phyloP scores from a whole-genome alignment of 1,140 invertebrate genomes.

The Lepidurus arcticus region DNA sequence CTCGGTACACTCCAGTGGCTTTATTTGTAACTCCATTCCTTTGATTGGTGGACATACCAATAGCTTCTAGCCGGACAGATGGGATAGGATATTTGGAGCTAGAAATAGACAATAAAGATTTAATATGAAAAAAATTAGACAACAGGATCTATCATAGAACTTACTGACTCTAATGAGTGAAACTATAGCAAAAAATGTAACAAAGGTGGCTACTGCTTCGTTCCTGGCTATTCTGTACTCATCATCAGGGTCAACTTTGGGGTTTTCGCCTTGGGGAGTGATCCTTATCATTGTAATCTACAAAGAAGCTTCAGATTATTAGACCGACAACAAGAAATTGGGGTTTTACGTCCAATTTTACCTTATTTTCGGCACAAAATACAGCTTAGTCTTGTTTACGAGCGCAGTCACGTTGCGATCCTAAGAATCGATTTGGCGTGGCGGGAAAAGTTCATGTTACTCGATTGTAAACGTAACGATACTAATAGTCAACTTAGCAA shows the following conservation, averaged over 20 bases:
- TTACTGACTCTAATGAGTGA: neutral
- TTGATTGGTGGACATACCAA: neutral
- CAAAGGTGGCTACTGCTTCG: neutral
- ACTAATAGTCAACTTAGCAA: neutral
- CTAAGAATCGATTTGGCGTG: no score
- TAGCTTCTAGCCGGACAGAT: neutral
- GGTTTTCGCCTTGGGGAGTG: neutral
- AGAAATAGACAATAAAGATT: neutral
- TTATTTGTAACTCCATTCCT: neutral
- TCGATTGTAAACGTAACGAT: neutral
- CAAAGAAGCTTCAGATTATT: neutral
- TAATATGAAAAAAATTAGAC: neutral
- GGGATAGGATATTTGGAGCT: neutral
- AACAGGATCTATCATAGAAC: neutral
- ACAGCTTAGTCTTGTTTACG: neutral
- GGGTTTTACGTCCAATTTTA: neutral
- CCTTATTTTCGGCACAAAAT: neutral
- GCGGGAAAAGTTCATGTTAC: no score
- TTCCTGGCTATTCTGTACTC: conserved; percentile 6
- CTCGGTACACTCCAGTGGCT: neutral
- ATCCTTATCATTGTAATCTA: neutral
- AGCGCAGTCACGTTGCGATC: neutral
- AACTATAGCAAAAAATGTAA: neutral
- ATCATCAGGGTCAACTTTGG: neutral
- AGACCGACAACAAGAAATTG: neutral